Conservation (phyloP, 2,113 vertebrate species). For the Hemicordylus capensis region DNA sequence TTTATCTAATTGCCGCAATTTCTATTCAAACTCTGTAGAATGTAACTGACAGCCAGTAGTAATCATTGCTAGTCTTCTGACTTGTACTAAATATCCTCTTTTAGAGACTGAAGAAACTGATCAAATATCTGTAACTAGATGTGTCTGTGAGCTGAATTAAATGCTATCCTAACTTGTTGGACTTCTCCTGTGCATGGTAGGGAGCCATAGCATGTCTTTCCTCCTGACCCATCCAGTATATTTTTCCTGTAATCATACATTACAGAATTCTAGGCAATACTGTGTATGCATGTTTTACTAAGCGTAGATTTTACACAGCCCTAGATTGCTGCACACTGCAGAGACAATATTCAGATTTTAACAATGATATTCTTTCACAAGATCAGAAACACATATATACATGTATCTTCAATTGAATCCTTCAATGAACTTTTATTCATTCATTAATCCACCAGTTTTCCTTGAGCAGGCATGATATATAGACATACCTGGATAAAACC, state of each 20-base stretch:
- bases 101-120: not conserved
- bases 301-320: not conserved
- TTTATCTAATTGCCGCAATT: not conserved
- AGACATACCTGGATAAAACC: not conserved
- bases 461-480: not conserved
- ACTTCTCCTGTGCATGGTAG: too few species aligned
- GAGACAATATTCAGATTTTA: not conserved
- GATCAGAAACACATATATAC: conserved; percentile 30
- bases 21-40: conserved; percentile 3
- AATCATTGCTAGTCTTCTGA: not conserved
- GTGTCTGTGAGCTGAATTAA: not conserved
- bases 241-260: not conserved
- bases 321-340: not conserved
- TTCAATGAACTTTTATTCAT: conserved; percentile 49
- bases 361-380: not conserved
- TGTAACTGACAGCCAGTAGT: too few species aligned
- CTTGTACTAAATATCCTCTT: rapidly evolving
- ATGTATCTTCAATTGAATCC: conserved; percentile 33
- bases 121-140: not conserved
- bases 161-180: not conserved
- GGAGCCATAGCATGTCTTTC: too few species aligned
- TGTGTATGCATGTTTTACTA: not conserved
- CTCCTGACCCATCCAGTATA: not conserved
- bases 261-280: not conserved
- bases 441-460: too few species aligned